These are phyloP conservation scores for Bos javanicus DNA, from an alignment of 2,113 vertebrate genomes.

Conservation along the genomic window DNA sequence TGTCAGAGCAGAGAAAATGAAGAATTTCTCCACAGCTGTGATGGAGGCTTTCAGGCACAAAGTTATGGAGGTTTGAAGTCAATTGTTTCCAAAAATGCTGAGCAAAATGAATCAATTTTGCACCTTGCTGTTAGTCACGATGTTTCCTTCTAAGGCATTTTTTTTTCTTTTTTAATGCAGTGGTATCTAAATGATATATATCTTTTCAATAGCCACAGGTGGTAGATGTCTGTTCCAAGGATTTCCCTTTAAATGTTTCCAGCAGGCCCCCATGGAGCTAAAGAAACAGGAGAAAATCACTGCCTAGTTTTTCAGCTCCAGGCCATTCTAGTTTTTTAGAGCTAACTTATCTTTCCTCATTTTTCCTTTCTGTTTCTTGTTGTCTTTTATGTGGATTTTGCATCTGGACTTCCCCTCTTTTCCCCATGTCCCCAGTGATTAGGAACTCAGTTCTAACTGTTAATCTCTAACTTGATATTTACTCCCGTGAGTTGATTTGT, in stretches of 20 bases:
- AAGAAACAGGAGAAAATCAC: conserved; percentile 4
- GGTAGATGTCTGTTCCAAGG: conserved; percentile 58
- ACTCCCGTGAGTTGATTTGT: not conserved
- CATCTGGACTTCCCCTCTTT: conserved; percentile 35
- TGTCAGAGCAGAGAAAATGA: conserved; percentile 34
- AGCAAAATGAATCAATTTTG: conserved; percentile 58
- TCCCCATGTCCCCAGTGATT: not conserved
- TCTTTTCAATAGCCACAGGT: conserved; percentile 57
- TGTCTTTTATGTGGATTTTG: conserved; percentile 55
- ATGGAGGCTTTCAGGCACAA: conserved; percentile 46
- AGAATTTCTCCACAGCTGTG: conserved; percentile 32
- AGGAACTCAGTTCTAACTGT: not conserved
- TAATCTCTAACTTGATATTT: not conserved
- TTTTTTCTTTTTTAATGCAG: not conserved
- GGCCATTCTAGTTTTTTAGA: not conserved
- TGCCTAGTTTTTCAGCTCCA: not conserved
- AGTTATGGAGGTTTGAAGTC: conserved; percentile 39
- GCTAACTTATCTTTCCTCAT: conserved; percentile 30
- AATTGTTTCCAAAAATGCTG: conserved; percentile 45
- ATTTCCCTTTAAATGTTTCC: conserved; percentile 64
- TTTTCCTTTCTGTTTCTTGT: not conserved
- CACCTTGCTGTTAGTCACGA: conserved; percentile 56
- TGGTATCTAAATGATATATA: conserved; percentile 60
- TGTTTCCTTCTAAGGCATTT: conserved; percentile 50
- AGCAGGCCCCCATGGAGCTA: conserved; percentile 42